Percentiles rank a stretch among this genome's conserved stretches.
These are phyloP conservation scores for Epirrita christyi DNA, from an alignment of 2,888 invertebrate genomes.

Conservation along the genomic window DNA sequence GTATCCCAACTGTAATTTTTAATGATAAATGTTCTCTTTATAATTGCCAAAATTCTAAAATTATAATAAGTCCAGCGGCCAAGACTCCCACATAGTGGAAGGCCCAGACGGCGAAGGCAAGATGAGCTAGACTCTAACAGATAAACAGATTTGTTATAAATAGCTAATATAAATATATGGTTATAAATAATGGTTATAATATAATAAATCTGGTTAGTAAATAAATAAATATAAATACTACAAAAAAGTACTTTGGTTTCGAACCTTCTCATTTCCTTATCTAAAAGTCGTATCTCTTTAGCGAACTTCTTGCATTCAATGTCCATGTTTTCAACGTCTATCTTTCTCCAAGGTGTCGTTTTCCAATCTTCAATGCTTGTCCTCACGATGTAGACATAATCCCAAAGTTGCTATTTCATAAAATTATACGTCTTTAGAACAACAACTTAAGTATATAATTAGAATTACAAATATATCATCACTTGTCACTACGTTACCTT, in stretches of 20 bases:
- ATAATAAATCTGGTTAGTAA: no score
- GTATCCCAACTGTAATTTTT: slow-evolving; percentile 90
- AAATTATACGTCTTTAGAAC: slow-evolving; percentile 8
- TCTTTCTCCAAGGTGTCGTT: slow-evolving; percentile 97
- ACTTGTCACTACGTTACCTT: slow-evolving; percentile 84
- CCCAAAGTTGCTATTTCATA: slow-evolving; percentile 94
- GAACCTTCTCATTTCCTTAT: slow-evolving; percentile 95
- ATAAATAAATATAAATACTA: background rate
- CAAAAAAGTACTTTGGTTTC: background rate
- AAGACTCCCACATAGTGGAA: background rate
- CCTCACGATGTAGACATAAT: slow-evolving; percentile 95
- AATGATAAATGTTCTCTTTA: background rate
- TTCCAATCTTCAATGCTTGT: slow-evolving; percentile 98
- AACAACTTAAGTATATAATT: background rate
- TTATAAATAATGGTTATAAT: no score
- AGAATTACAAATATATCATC: background rate
- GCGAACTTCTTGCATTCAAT: slow-evolving; percentile 99
- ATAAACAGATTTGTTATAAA: no score
- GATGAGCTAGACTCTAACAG: no score
- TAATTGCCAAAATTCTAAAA: background rate
- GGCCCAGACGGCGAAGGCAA: no score
- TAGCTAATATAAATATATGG: no score
- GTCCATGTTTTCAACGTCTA: slow-evolving; percentile 99
- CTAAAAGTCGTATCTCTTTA: slow-evolving; percentile 95
- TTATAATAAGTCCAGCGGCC: background rate